Percentiles rank a stretch among this genome's conserved stretches.
Evolutionary conservation across 2,113 vertebrate genomes (phyloP).

Genomic region (Ardeotis arabs): DNA sequence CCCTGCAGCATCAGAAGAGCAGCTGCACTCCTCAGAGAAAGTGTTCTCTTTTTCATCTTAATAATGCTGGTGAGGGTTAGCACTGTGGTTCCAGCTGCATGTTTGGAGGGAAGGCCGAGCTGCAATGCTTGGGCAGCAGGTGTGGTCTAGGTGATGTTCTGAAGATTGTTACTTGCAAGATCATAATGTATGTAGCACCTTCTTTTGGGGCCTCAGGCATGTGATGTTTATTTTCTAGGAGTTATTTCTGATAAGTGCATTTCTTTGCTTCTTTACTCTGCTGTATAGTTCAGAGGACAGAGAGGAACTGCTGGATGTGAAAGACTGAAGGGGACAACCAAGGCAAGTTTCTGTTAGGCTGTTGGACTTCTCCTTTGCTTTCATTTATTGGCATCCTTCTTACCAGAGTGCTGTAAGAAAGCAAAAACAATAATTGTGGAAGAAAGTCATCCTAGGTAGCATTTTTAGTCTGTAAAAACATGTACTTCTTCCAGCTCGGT

Average conservation of each 20-base stretch:
- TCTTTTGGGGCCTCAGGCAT: background rate
- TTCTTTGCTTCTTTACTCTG: background rate
- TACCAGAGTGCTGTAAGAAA: background rate
- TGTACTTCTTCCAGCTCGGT: background rate
- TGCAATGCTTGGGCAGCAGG: background rate
- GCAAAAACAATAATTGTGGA: background rate
- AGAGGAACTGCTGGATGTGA: background rate
- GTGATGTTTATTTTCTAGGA: background rate
- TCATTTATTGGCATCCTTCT: background rate
- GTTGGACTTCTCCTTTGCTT: background rate
- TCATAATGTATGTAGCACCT: rapidly evolving
- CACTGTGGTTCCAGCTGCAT: background rate
- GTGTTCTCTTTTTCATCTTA: background rate
- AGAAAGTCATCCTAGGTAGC: background rate
- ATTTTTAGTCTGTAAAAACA: background rate
- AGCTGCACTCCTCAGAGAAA: background rate
- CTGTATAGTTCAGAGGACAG: background rate
- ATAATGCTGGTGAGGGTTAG: background rate
- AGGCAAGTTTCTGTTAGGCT: background rate
- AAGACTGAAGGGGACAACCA: background rate
- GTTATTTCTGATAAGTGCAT: background rate
- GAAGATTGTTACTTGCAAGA: background rate
- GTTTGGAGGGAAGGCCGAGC: background rate
- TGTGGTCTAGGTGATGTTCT: background rate
- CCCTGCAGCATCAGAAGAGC: background rate